phyloP scores from a whole-genome alignment of 1,140 invertebrate species.

The Bombyx mori region DNA sequence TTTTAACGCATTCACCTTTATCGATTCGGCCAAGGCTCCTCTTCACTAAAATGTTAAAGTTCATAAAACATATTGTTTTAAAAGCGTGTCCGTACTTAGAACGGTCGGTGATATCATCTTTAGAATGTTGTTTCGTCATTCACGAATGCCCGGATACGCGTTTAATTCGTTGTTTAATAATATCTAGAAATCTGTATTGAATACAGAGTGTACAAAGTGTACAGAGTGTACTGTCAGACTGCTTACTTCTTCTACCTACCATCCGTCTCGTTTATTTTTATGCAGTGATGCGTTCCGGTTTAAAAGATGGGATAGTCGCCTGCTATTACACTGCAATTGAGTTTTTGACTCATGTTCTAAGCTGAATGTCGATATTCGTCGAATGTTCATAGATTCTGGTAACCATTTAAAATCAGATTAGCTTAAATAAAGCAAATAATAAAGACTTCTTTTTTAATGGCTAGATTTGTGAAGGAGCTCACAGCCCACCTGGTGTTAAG shows the following conservation, averaged over 20 bases:
- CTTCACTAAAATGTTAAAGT: constrained; percentile 19
- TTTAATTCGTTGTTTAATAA: background rate
- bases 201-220: background rate
- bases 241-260: background rate
- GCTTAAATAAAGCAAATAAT: too few relatives aligned
- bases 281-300: too few relatives aligned
- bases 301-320: too few relatives aligned
- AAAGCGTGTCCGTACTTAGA: constrained; percentile 8
- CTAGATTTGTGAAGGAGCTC: too few relatives aligned
- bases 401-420: too few relatives aligned
- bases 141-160: constrained; percentile 9
- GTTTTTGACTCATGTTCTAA: too few relatives aligned
- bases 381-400: too few relatives aligned
- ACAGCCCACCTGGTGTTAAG: too few relatives aligned
- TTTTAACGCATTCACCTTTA: too few relatives aligned
- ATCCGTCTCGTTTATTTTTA: background rate
- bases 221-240: background rate
- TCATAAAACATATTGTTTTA: constrained; percentile 10
- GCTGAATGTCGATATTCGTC: too few relatives aligned
- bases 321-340: too few relatives aligned
- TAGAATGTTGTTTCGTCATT: constrained; percentile 12
- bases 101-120: constrained; percentile 17
- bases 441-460: too few relatives aligned
- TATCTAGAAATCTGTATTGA: background rate
- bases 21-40: constrained; percentile 13